Evolutionary conservation across 2,797 vertebrate genomes (phyloP).

Genomic region (Micromesistius poutassou): DNA sequence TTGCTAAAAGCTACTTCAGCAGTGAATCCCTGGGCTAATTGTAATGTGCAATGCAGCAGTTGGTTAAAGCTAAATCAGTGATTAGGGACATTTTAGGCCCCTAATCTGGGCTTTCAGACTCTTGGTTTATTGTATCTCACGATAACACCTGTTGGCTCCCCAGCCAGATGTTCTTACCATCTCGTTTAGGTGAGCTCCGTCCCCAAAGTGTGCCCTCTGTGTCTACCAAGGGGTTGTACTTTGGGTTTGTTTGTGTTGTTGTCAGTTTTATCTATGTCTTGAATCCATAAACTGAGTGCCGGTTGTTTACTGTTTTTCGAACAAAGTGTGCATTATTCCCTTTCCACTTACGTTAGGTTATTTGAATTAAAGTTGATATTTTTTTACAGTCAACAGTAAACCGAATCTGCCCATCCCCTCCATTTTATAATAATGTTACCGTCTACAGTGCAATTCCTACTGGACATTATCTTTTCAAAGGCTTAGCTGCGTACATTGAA

Average conservation of each 20-base stretch:
- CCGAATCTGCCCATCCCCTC: neutral
- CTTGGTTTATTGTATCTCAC: neutral
- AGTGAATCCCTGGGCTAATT: neutral
- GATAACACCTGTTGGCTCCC: neutral
- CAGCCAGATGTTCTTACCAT: neutral
- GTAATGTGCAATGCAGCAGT: neutral
- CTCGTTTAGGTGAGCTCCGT: neutral
- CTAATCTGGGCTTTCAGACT: neutral
- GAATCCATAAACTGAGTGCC: too few relatives aligned
- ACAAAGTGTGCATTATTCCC: too few relatives aligned
- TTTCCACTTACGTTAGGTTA: too few relatives aligned
- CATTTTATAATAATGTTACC: neutral
- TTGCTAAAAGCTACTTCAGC: neutral
- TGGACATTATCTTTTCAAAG: neutral
- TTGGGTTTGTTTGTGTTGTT: neutral
- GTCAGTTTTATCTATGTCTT: too few relatives aligned
- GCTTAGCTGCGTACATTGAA: neutral
- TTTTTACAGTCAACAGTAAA: neutral
- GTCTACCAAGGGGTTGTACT: neutral
- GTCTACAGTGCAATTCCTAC: neutral
- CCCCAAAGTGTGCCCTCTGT: neutral
- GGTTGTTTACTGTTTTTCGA: too few relatives aligned
- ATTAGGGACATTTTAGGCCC: neutral
- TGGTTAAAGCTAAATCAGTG: neutral
- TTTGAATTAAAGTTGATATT: too few relatives aligned